Base-by-base conservation (phyloP, 1,140 invertebrate species). In the Chironomus striatipennis region DNA sequence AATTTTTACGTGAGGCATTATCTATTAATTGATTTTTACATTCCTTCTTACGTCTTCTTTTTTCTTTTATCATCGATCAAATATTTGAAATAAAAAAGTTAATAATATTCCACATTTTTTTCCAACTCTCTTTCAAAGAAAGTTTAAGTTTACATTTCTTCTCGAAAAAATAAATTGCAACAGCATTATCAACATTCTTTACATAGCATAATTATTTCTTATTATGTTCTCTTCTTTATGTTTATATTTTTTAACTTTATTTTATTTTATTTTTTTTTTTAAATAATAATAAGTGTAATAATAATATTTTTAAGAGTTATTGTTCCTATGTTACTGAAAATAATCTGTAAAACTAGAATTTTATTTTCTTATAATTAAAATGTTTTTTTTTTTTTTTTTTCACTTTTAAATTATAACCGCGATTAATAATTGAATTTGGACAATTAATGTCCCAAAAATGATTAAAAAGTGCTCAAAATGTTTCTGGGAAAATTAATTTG, bases 1-100 rank as follows among this genome's bases (percentile, higher is more conserved):
- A 57, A n/a, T 57, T 57, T n/a, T n/a, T 57, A n/a, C n/a, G 12
- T 57, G 47, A 57, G 47, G 47, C 47, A 57, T 57, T 57, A 57
- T 12, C 47, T n/a, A n/a, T n/a, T 57, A 57, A 57, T 57, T 57
- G 47, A 57, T 57, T 57, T 57, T 57, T 15, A 12, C 47, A 57
- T 57, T 57, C 12, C 5, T 34, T 57, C 43, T 15, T 10, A 7
- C 42, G 42, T 7, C 42, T 43, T 43, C 42, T 10, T 47, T 47
- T 47, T 15, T 57, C 15, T 4, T n/a, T 57, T n/a, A n/a, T 57
- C 47, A 57, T 57, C 47, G 12, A n/a, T 57, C 47, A n/a, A 57
- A 57, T 57, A n/a, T n/a, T n/a, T 5, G n/a, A n/a, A n/a, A n/a
- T 47, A 57, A 57, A 57, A n/a, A n/a, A n/a, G 5, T 57, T 57